phyloP scores from a whole-genome alignment of 2,113 vertebrate genomes.

The Microtus oregoni region DNA sequence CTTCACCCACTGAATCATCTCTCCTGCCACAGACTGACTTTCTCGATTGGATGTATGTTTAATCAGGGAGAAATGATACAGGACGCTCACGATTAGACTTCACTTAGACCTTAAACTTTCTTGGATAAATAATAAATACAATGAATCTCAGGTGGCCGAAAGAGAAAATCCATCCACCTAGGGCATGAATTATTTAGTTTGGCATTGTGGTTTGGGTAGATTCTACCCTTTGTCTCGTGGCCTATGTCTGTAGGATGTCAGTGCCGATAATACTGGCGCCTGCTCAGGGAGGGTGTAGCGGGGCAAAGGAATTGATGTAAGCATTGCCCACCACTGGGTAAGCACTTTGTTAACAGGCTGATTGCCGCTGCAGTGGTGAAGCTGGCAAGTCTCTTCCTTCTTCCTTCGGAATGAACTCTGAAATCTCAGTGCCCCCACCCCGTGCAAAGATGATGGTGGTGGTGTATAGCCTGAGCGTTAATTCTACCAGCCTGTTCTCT shows the following conservation, averaged over 20 bases:
- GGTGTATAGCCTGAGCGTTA: not conserved
- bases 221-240: not conserved
- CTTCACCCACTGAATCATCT: not conserved
- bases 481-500: not conserved
- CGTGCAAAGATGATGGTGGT: not conserved
- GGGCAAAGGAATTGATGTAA: not conserved
- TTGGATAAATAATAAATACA: conserved; percentile 1
- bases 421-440: not conserved
- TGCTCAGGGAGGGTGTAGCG: not conserved
- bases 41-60: conserved; percentile 23
- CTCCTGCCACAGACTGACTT: not conserved
- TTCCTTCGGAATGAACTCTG: not conserved
- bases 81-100: conserved; percentile 46
- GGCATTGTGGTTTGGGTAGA: not conserved
- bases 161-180: not conserved
- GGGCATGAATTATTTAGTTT: not conserved
- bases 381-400: not conserved
- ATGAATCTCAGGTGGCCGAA: not conserved
- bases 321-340: not conserved
- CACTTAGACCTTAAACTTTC: conserved; percentile 49
- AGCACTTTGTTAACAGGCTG: not conserved
- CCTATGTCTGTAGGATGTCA: not conserved
- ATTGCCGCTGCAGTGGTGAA: not conserved
- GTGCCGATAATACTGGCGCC: not conserved
- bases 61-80: conserved; percentile 11